Conservation (phyloP, 2,888 invertebrate species). For the Lutraria lutraria region DNA sequence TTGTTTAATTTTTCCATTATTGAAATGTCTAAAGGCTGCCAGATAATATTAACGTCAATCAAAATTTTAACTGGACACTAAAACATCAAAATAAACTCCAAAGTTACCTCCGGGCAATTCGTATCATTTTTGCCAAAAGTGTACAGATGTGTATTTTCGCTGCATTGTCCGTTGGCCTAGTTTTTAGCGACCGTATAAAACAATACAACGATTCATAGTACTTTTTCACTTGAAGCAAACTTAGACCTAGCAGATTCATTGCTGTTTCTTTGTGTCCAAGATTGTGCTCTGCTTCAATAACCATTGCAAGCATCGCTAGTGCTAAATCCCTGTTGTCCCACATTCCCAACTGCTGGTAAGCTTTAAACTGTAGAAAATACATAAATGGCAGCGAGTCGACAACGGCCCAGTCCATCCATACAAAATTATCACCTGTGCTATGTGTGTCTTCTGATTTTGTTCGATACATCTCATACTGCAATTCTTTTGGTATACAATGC, state of each 20-base stretch:
- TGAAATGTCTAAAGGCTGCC: too few relatives aligned
- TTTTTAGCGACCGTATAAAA: not conserved
- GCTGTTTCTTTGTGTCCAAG: not conserved
- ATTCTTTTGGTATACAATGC: constrained; percentile 7
- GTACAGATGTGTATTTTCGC: not conserved
- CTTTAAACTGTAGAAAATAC: constrained; percentile 6
- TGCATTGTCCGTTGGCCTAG: not conserved
- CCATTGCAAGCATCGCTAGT: not conserved
- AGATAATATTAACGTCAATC: too few relatives aligned
- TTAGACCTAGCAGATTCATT: too few relatives aligned
- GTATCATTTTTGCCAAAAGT: not conserved
- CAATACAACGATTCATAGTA: not conserved
- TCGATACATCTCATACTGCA: constrained; percentile 23
- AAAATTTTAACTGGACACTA: too few relatives aligned
- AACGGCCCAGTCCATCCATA: not conserved
- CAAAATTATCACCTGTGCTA: not conserved
- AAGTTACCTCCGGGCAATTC: not conserved
- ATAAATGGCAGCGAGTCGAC: not conserved
- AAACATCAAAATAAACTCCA: too few relatives aligned
- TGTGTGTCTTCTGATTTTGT: not conserved
- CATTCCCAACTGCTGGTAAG: not conserved
- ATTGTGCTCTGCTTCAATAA: not conserved
- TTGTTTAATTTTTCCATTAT: too few relatives aligned
- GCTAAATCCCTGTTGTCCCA: not conserved
- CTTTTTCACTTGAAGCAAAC: not conserved